These are phyloP conservation scores for Bicyclus anynana DNA, from an alignment of 1,140 invertebrate species.

Conservation along the genomic window DNA sequence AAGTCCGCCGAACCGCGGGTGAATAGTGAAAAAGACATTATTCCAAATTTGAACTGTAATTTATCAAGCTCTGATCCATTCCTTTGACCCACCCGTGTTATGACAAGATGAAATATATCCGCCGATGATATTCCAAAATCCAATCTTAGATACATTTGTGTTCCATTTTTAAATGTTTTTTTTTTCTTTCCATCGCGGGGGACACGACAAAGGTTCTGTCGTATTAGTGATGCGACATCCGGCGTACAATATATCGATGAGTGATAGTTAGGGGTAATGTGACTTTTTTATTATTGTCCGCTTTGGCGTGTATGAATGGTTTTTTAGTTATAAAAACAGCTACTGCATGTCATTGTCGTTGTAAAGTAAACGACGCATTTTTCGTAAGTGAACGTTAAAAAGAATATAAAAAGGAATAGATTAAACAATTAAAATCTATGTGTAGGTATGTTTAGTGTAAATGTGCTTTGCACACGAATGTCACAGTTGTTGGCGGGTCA, in stretches of 20 bases:
- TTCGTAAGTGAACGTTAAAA: not conserved
- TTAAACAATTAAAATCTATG: not conserved
- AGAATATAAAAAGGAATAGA: not conserved
- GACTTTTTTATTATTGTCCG: constrained; percentile 36
- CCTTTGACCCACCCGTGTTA: constrained; percentile 71
- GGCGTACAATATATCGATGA: constrained; percentile 58
- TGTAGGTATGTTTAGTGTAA: not conserved
- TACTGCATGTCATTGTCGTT: constrained; percentile 29
- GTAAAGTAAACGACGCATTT: not conserved
- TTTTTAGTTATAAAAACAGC: constrained; percentile 9
- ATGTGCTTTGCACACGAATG: not conserved
- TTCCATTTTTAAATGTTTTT: constrained; percentile 51
- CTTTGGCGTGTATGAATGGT: constrained; percentile 24
- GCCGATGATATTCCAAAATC: constrained; percentile 68
- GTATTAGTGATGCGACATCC: constrained; percentile 68
- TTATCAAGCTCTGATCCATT: constrained; percentile 63
- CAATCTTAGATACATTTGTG: constrained; percentile 55
- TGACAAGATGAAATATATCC: constrained; percentile 75
- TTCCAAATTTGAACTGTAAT: constrained; percentile 71
- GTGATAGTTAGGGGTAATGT: constrained; percentile 47
- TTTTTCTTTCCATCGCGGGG: constrained; percentile 34
- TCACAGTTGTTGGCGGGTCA: not conserved
- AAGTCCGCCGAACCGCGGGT: constrained; percentile 39
- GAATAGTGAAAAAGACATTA: constrained; percentile 76
- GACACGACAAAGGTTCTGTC: constrained; percentile 42